phyloP scores from a whole-genome alignment of 1,140 invertebrate genomes.

The Formica selysi region DNA sequence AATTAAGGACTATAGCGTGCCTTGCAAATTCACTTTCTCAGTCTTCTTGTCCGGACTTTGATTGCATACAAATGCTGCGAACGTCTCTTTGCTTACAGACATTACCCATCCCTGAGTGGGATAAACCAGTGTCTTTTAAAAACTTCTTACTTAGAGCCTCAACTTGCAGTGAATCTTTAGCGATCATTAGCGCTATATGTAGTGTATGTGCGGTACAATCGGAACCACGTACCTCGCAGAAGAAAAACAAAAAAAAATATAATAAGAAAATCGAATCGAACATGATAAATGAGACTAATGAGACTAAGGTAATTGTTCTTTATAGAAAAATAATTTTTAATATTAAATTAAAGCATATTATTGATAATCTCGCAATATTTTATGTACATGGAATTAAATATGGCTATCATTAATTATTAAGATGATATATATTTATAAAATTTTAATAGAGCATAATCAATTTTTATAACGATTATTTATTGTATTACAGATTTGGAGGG shows the following conservation, averaged over 20 bases:
- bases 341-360: not conserved
- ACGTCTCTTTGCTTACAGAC: conserved; percentile 76
- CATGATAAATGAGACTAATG: conserved; percentile 75
- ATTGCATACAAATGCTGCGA: conserved; percentile 79
- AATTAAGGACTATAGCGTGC: conserved; percentile 80
- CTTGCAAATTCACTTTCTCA: conserved; percentile 80
- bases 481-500: conserved; percentile 81
- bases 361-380: not conserved
- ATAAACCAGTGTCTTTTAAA: conserved; percentile 81
- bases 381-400: not conserved
- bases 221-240: conserved; percentile 76
- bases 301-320: conserved; percentile 50
- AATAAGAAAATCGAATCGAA: conserved; percentile 78
- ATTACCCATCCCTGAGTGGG: conserved; percentile 76
- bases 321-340: not conserved
- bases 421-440: not conserved
- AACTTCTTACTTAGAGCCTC: conserved; percentile 82
- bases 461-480: conserved; percentile 46
- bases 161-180: conserved; percentile 84
- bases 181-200: conserved; percentile 83
- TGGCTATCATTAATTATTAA: no score
- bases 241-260: conserved; percentile 83
- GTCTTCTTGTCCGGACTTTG: conserved; percentile 77
- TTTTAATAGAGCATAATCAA: not conserved
- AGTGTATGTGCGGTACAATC: conserved; percentile 74